Evolutionary conservation across 1,140 invertebrate genomes (phyloP).

Genomic region (Chelonus insularis): DNA sequence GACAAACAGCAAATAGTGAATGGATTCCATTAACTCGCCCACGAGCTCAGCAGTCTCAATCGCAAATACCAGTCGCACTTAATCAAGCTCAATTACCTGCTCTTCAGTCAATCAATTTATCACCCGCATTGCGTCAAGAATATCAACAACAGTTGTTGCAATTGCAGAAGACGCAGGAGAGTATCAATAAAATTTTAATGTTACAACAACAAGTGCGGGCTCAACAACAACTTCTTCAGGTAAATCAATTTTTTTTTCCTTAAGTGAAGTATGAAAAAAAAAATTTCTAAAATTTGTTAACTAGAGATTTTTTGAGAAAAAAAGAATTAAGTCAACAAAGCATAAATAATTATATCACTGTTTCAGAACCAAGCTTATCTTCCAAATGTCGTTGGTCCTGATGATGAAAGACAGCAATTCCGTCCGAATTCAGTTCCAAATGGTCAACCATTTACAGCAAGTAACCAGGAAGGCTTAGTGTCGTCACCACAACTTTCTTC

Average conservation of each 20-base stretch:
- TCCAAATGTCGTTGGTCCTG: constrained; percentile 37
- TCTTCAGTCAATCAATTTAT: constrained; percentile 35
- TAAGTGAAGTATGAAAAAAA: too few relatives aligned
- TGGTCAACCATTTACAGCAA: constrained; percentile 34
- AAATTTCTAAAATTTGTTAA: too few relatives aligned
- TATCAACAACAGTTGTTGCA: constrained; percentile 55
- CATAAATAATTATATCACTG: too few relatives aligned
- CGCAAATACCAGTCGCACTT: constrained; percentile 28
- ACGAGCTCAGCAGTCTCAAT: constrained; percentile 30
- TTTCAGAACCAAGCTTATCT: constrained; percentile 46
- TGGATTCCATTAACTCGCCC: constrained; percentile 55
- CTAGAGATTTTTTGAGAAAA: too few relatives aligned
- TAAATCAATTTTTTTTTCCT: too few relatives aligned
- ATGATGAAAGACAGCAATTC: constrained; percentile 42
- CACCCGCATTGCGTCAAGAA: constrained; percentile 50
- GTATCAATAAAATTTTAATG: constrained; percentile 49
- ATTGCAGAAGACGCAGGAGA: constrained; percentile 55
- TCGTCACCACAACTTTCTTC: constrained; percentile 42
- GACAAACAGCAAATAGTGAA: constrained; percentile 54
- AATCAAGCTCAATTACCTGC: constrained; percentile 28
- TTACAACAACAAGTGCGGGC: constrained; percentile 51
- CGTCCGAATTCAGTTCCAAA: constrained; percentile 38
- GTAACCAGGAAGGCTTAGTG: constrained; percentile 40
- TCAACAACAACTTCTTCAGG: constrained; percentile 53
- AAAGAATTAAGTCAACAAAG: too few relatives aligned